Evolutionary conservation across 2,113 vertebrate species (phyloP).

Genomic region (Crotalus horridus): DNA sequence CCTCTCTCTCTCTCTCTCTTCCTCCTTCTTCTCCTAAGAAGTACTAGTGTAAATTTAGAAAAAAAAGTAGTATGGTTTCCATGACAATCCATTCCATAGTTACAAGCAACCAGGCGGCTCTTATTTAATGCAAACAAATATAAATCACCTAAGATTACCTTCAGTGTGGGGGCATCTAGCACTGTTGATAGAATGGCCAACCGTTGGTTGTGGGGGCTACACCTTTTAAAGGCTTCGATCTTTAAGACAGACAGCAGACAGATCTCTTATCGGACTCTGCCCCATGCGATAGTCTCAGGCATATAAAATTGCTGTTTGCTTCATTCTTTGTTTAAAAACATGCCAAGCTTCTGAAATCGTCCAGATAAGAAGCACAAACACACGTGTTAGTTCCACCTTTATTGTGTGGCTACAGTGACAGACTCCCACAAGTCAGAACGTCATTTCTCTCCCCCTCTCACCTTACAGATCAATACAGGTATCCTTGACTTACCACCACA

Average conservation of each 20-base stretch:
- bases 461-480: not conserved
- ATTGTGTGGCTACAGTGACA: not conserved
- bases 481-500: not conserved
- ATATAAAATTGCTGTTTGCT: not conserved
- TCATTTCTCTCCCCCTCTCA: not conserved
- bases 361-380: not conserved
- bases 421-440: not conserved
- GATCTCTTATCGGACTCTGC: not conserved
- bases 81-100: slow-evolving; percentile 72
- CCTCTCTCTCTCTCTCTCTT: not conserved
- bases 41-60: slow-evolving; percentile 64
- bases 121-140: slow-evolving; percentile 49
- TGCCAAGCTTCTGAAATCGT: not conserved
- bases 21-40: slow-evolving; percentile 49
- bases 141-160: slow-evolving; percentile 67
- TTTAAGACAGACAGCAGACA: not conserved
- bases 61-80: slow-evolving; percentile 65
- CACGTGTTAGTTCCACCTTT: not conserved
- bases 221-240: not conserved
- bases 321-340: not conserved
- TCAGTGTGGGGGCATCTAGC: slow-evolving; percentile 55
- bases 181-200: slow-evolving; percentile 53
- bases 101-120: slow-evolving; percentile 66
- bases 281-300: not conserved
- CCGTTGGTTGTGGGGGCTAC: slow-evolving; percentile 54